Evolutionary conservation across 2,888 invertebrate species (phyloP).

Genomic region (Erebia aethiops): DNA sequence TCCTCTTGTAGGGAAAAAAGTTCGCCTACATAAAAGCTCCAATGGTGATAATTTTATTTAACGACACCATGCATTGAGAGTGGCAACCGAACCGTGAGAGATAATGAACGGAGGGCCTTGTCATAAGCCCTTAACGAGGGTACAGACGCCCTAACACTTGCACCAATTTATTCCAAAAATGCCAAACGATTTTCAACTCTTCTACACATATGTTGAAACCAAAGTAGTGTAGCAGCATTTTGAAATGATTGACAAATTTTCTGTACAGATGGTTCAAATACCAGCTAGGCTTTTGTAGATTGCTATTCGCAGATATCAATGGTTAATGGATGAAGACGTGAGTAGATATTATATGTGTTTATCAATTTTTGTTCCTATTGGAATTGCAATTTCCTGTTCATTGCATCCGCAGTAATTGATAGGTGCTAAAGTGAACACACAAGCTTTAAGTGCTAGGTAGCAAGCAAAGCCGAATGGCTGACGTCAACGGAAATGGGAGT

Average conservation of each 20-base stretch:
- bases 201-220: not conserved
- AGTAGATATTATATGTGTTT: constrained; percentile 20
- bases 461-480: not conserved
- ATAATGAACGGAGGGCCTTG: constrained; percentile 52
- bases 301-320: constrained; percentile 16
- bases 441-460: not conserved
- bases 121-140: constrained; percentile 27
- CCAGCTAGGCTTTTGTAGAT: constrained; percentile 16
- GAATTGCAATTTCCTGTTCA: constrained; percentile 21
- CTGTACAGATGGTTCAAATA: not conserved
- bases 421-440: not conserved
- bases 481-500: no score
- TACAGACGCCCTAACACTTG: constrained; percentile 5
- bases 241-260: not conserved
- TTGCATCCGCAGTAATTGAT: constrained; percentile 12
- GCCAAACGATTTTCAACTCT: constrained; percentile 2
- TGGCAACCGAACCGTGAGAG: constrained; percentile 55
- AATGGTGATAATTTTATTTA: constrained; percentile 38
- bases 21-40: not conserved
- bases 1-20: not conserved
- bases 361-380: constrained; percentile 22
- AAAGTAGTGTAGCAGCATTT: not conserved
- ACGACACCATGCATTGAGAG: constrained; percentile 50
- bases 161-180: not conserved
- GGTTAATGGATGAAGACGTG: constrained; percentile 22